Conservation (phyloP, 2,113 vertebrate species). For the Aegithalos caudatus region DNA sequence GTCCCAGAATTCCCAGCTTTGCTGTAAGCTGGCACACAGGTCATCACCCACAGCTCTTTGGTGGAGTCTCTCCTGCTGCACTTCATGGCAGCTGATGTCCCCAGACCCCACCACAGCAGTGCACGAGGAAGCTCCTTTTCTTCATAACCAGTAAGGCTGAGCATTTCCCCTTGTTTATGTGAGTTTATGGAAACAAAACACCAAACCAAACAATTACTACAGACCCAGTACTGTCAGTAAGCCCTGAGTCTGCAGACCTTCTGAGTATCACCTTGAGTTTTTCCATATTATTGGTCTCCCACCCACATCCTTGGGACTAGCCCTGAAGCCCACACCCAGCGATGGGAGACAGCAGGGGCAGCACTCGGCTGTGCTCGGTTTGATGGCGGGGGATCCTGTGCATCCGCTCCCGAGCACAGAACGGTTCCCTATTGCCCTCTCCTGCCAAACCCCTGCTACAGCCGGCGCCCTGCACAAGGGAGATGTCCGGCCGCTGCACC, state of each 20-base stretch:
- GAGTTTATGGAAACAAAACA: background rate
- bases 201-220: background rate
- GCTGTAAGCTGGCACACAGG: background rate
- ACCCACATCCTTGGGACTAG: background rate
- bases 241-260: background rate
- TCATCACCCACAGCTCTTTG: background rate
- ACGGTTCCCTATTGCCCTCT: background rate
- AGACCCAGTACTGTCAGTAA: rapidly evolving
- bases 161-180: rapidly evolving
- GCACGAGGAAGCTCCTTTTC: rapidly evolving
- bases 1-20: rapidly evolving
- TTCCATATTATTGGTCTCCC: rapidly evolving
- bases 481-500: rapidly evolving
- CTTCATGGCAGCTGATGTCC: background rate
- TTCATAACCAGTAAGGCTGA: background rate
- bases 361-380: rapidly evolving
- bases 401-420: rapidly evolving
- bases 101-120: background rate
- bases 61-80: background rate
- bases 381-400: rapidly evolving
- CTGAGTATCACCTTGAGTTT: background rate
- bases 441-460: background rate
- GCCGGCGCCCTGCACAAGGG: rapidly evolving
- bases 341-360: rapidly evolving
- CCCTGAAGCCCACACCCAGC: background rate